A percentile compares a stretch with the other conserved stretches of the same genome.
phyloP scores from a whole-genome alignment of 2,888 invertebrate genomes.

The Cerceris ruficornis region DNA sequence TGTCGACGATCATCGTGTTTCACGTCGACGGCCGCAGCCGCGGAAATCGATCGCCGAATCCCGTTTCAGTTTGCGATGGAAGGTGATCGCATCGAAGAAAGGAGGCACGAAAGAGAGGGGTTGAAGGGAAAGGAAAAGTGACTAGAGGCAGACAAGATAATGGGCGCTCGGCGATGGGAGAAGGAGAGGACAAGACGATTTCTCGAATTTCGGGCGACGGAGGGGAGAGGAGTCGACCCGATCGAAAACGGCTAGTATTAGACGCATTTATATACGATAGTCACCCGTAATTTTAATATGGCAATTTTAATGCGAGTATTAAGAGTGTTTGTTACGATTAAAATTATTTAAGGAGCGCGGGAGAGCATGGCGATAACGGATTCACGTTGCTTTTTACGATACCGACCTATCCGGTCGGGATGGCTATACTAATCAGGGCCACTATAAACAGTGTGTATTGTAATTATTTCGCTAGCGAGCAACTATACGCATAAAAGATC shows the following conservation, averaged over 20 bases:
- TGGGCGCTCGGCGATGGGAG: too few relatives aligned
- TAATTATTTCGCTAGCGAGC: constrained; percentile 69
- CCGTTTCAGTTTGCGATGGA: too few relatives aligned
- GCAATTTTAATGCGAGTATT: constrained; percentile 71
- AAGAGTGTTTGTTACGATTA: constrained; percentile 67
- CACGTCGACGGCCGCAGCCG: too few relatives aligned
- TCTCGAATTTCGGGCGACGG: too few relatives aligned
- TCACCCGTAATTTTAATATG: constrained; percentile 67
- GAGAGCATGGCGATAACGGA: constrained; percentile 30
- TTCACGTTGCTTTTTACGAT: constrained; percentile 36
- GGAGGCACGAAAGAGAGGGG: too few relatives aligned
- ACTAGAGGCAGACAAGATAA: too few relatives aligned
- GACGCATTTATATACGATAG: constrained; percentile 75
- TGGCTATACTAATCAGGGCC: constrained; percentile 69
- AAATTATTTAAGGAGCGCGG: constrained; percentile 60
- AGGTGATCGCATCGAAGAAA: too few relatives aligned
- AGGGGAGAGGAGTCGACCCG: constrained; percentile 5
- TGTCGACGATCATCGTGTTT: too few relatives aligned
- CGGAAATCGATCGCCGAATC: too few relatives aligned
- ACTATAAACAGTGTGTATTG: constrained; percentile 73
- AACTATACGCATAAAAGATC: constrained; percentile 64
- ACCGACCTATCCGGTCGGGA: constrained; percentile 35
- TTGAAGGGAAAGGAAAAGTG: too few relatives aligned
- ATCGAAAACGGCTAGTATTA: constrained; percentile 73
- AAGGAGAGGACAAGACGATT: too few relatives aligned